A percentile compares a stretch with the other conserved stretches of the same genome.
Evolutionary conservation across 2,888 invertebrate genomes (phyloP).

Genomic region (Lasioglossum pauxillum): DNA sequence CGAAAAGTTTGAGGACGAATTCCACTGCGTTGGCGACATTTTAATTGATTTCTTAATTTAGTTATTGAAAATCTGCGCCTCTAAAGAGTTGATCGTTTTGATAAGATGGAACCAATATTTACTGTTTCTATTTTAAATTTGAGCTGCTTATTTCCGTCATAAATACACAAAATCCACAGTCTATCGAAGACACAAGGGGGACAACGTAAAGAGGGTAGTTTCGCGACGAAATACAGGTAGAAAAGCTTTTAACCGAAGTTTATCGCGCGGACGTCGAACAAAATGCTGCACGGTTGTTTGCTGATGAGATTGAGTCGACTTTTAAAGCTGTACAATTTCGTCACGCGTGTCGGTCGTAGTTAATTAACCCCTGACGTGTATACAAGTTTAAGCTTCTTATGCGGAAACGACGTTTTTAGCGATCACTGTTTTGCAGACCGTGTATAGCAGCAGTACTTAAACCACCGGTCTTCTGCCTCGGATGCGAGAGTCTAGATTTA

Average conservation of each 20-base stretch:
- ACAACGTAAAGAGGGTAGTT: background rate
- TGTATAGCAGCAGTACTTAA: background rate
- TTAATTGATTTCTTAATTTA: no score
- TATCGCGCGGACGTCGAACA: background rate
- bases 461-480: background rate
- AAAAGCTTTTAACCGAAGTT: background rate
- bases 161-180: background rate
- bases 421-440: background rate
- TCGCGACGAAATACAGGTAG: background rate
- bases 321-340: background rate
- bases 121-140: background rate
- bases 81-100: background rate
- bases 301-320: background rate
- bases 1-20: no score
- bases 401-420: no score
- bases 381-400: background rate
- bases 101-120: background rate
- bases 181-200: background rate
- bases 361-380: background rate
- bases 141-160: background rate
- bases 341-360: background rate
- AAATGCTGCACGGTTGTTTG: background rate
- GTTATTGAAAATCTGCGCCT: background rate
- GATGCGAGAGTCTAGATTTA: slow-evolving; percentile 1
- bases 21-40: no score